A percentile compares a stretch with the other conserved stretches of the same genome.
Conservation (phyloP, 2,113 vertebrate genomes). For the Anas platyrhynchos region DNA sequence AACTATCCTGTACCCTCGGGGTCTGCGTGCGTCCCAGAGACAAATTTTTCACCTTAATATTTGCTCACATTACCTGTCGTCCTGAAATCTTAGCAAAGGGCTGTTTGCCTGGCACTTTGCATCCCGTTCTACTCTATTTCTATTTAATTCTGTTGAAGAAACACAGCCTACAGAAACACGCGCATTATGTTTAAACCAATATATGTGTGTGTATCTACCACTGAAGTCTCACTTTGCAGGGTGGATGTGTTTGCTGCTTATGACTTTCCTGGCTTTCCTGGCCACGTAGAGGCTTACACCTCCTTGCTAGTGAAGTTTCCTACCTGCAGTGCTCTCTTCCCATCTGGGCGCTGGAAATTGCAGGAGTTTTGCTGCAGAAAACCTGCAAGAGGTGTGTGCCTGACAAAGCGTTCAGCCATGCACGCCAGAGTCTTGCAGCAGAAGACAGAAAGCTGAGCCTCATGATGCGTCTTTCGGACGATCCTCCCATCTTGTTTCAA, state of each 20-base stretch:
- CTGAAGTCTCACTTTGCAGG: background rate
- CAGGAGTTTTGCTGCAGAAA: background rate
- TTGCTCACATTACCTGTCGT: background rate
- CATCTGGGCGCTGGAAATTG: background rate
- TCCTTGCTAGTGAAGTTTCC: background rate
- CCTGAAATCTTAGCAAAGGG: background rate
- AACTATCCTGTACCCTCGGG: background rate
- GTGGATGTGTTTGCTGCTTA: background rate
- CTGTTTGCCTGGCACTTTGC: background rate
- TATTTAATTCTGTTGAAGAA: background rate
- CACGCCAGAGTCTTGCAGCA: background rate
- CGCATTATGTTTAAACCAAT: background rate
- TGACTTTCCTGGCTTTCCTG: background rate
- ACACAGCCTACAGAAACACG: rapidly evolving
- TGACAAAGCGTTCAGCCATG: background rate
- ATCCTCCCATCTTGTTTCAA: background rate
- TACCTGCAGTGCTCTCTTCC: background rate
- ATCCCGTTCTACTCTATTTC: background rate
- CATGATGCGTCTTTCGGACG: background rate
- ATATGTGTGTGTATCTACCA: background rate
- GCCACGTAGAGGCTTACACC: background rate
- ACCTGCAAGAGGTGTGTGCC: background rate
- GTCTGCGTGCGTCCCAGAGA: background rate
- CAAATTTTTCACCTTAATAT: background rate
- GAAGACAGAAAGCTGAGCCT: background rate